Evolutionary conservation across 1,140 invertebrate species (phyloP), one percentile per base, ranked within the genome.

Genomic region (Scaptodrosophila lebanonensis): DNA sequence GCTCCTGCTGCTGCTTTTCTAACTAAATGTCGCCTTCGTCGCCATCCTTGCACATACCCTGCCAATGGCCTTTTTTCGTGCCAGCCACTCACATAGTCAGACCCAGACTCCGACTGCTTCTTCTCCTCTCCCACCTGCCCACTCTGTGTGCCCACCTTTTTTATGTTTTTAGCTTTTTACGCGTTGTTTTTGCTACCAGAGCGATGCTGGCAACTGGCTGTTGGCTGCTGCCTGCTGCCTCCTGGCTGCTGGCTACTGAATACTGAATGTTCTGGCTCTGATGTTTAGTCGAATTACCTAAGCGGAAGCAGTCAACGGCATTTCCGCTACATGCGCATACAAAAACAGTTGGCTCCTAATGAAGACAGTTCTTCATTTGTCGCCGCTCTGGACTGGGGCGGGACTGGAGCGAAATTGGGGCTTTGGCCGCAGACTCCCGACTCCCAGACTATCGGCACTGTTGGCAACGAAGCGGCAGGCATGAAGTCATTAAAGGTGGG

Each of bases 341-440:
- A 43, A 35, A 15, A 25, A 33, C 60, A 33, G 59, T 29, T 59
- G 30, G 18, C 25, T 51, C 32, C 66, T 82, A 82, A 83, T 83
- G 70, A 82, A 82, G 75, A 82, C 62, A 60, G 53, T 75, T 75
- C 66, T 70, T 75, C 65, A 82, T 75, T 75, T 75, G 71, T 53
- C 71, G 66, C n/a, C n/a, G n/a, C n/a, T n/a, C n/a, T n/a, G n/a
- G n/a, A n/a, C n/a, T n/a, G n/a, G n/a, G n/a, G n/a, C n/a, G n/a
- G n/a, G n/a, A n/a, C n/a, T n/a, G n/a, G n/a, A n/a, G n/a, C n/a
- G n/a, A n/a, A n/a, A n/a, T n/a, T n/a, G n/a, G n/a, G n/a, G n/a
- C n/a, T n/a, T n/a, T n/a, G n/a, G n/a, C n/a, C n/a, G n/a, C n/a
- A n/a, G n/a, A n/a, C n/a, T n/a, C n/a, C n/a, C n/a, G n/a, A n/a